Base-by-base conservation (phyloP, 1,140 invertebrate genomes). In the Macrocentrus cingulum region DNA sequence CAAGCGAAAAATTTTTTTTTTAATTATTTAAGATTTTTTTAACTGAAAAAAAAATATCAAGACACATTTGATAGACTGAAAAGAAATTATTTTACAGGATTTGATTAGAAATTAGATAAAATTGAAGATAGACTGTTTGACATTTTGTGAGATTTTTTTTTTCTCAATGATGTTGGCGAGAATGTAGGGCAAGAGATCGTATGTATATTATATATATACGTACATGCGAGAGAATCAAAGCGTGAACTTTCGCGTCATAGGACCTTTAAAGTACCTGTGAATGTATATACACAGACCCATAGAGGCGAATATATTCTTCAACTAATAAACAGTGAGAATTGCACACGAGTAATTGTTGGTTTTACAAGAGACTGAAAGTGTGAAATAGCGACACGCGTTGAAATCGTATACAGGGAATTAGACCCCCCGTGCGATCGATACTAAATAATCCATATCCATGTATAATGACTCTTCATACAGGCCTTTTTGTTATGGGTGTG, bases 351-450 rank as follows among this genome's bases (percentile, higher is more conserved):
- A 49, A 49, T 49, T 23, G 46, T 49, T 29, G 9, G 25, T 29
- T 9, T 5, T 29, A 29, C 25, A 49, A 32, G 23, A 49, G 8
- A 23, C 23, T n/a, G 23, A 13, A 23, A n/a, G n/a, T 49, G 46
- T 49, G 46, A 49, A 49, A 49, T 49, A 29, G 25, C 9, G 9
- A 23, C 46, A 7, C 23, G 15, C 46, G 25, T 49, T n/a, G n/a
- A n/a, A n/a, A 29, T 29, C 23, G 25, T 49, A 23, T 11, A 29
- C 22, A n/a, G n/a, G n/a, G n/a, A n/a, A n/a, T n/a, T n/a, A 22
- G 46, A 23, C 46, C 46, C 23, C 46, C 46, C 46, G 46, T 49
- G 25, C 25, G 46, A 49, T 49, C 46, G 46, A 49, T 49, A 32
- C 22, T 49, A 49, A n/a, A n/a, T n/a, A 49, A 49, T 49, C 46